Percentiles rank a stretch among this genome's conserved stretches.
These are phyloP conservation scores for Actias luna DNA, from an alignment of 2,888 invertebrate species.

Conservation along the genomic window DNA sequence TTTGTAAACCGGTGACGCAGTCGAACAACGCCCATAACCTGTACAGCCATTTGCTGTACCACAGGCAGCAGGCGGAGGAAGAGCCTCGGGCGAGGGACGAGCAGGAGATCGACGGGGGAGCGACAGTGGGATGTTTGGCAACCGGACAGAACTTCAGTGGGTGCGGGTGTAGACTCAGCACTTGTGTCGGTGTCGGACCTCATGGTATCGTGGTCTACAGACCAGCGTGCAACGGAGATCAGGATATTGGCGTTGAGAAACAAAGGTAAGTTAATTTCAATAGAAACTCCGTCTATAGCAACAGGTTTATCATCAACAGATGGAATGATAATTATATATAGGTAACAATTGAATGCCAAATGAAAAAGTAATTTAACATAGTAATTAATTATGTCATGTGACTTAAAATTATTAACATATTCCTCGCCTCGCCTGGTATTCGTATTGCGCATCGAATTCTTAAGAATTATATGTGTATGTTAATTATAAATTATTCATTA, in stretches of 20 bases:
- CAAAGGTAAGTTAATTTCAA: slow-evolving; percentile 76
- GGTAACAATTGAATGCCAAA: no score
- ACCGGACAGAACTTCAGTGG: slow-evolving; percentile 68
- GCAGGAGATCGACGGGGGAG: slow-evolving; percentile 71
- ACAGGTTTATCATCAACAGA: no score
- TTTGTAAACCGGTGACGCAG: slow-evolving; percentile 83
- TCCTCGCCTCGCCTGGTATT: no score
- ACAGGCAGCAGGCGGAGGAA: slow-evolving; percentile 79
- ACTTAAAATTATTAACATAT: no score
- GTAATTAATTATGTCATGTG: no score
- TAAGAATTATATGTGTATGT: no score
- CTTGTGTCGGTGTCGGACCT: slow-evolving; percentile 89
- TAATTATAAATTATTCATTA: no score
- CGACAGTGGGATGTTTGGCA: slow-evolving; percentile 71
- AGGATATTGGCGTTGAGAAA: slow-evolving; percentile 84
- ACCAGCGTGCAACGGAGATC: slow-evolving; percentile 77
- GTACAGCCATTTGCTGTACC: slow-evolving; percentile 86
- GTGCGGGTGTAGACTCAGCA: slow-evolving; percentile 74
- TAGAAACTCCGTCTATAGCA: no score
- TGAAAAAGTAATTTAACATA: no score
- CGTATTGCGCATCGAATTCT: no score
- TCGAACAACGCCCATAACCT: slow-evolving; percentile 87
- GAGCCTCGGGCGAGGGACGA: slow-evolving; percentile 68
- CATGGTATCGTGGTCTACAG: slow-evolving; percentile 89
- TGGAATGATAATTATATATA: no score